Conservation (phyloP, 2,113 vertebrate species). For the Helogale parvula region DNA sequence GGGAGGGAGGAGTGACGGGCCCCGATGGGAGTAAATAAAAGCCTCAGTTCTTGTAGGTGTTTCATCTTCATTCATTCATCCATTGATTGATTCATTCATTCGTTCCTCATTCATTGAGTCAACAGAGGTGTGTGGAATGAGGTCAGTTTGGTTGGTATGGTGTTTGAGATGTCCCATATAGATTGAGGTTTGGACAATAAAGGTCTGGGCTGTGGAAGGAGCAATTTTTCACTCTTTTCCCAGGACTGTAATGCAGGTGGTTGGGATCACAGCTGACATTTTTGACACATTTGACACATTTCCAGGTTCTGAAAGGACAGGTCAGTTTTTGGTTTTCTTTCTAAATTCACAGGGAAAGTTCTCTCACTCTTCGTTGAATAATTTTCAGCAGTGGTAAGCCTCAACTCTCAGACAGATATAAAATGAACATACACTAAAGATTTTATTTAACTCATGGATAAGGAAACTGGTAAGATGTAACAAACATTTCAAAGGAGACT, state of each 20-base stretch:
- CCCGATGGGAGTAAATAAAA: constrained; percentile 10
- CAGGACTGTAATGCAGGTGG: not conserved
- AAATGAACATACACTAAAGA: not conserved
- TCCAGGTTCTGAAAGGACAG: not conserved
- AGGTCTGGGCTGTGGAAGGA: not conserved
- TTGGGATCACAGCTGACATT: not conserved
- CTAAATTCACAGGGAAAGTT: not conserved
- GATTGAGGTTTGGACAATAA: not conserved
- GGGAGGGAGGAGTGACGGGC: not conserved
- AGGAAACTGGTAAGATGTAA: not conserved
- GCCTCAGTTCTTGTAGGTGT: not conserved
- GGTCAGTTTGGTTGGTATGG: not conserved
- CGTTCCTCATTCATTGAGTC: not conserved
- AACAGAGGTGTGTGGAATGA: not conserved
- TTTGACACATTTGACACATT: not conserved
- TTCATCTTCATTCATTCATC: constrained; percentile 4
- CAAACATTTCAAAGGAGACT: not conserved
- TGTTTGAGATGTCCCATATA: constrained; percentile 44
- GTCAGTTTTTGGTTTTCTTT: not conserved
- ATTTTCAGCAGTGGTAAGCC: constrained; percentile 26
- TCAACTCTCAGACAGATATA: not conserved
- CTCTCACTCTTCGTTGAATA: not conserved
- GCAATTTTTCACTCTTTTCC: not conserved
- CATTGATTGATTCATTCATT: not conserved
- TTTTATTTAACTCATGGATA: constrained; percentile 13